phyloP scores from a whole-genome alignment of 1,140 invertebrate species.

The Drosophila prosaltans region DNA sequence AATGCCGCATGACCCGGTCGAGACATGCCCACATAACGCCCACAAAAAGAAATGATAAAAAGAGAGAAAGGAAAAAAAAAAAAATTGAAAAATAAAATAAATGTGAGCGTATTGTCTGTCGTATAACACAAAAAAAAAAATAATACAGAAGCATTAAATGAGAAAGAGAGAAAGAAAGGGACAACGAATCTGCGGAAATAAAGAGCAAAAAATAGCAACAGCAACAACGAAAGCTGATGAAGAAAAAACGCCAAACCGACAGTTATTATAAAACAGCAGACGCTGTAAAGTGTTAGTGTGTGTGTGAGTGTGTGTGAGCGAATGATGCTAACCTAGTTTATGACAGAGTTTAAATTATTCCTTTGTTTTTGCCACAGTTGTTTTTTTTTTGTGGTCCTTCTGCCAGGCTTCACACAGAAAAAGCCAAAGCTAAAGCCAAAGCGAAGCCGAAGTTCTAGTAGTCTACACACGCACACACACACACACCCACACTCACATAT shows the following conservation, averaged over 20 bases:
- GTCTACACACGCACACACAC: constrained; percentile 18
- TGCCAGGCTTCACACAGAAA: neutral
- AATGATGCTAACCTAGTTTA: constrained; percentile 77
- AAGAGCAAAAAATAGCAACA: constrained; percentile 51
- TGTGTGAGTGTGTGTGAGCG: constrained; percentile 27
- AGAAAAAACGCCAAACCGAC: constrained; percentile 76
- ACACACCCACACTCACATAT: constrained; percentile 18
- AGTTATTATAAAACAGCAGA: constrained; percentile 72
- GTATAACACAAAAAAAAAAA: constrained; percentile 44
- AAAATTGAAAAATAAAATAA: constrained; percentile 61
- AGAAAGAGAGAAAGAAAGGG: constrained; percentile 5
- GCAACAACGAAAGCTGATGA: constrained; percentile 60
- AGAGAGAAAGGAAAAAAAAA: constrained; percentile 47
- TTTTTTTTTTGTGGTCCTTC: constrained; percentile 54
- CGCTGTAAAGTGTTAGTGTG: constrained; percentile 24
- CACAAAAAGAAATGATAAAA: constrained; percentile 18
- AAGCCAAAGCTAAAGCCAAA: constrained; percentile 65
- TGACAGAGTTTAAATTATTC: constrained; percentile 80
- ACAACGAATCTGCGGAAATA: constrained; percentile 44
- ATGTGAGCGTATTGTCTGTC: constrained; percentile 73
- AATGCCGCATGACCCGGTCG: constrained; percentile 69
- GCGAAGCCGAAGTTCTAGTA: constrained; percentile 41
- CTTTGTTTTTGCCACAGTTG: constrained; percentile 71
- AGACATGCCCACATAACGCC: constrained; percentile 54
- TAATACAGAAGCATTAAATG: constrained; percentile 15